Evolutionary conservation across 1,140 invertebrate species (phyloP).

Genomic region (Octopus sinensis): DNA sequence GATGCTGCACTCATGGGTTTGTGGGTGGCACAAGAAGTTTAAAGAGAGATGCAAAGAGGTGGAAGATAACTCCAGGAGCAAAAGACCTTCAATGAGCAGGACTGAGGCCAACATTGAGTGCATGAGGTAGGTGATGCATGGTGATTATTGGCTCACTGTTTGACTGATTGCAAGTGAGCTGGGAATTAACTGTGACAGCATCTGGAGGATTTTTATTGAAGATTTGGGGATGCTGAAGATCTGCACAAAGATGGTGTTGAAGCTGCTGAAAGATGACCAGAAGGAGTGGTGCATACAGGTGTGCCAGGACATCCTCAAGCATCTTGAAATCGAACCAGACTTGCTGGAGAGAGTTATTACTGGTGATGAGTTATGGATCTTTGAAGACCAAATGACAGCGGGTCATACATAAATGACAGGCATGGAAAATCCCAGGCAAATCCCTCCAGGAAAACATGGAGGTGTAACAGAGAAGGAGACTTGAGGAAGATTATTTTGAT

Average conservation of each 20-base stretch:
- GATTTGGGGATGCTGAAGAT: too few relatives aligned
- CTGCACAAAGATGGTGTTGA: too few relatives aligned
- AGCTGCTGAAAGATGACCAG: not conserved
- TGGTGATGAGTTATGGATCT: slow-evolving; percentile 1
- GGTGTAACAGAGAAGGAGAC: too few relatives aligned
- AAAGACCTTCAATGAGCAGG: not conserved
- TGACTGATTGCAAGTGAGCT: not conserved
- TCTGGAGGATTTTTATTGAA: too few relatives aligned
- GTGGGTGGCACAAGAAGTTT: not conserved
- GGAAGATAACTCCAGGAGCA: not conserved
- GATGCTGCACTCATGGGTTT: too few relatives aligned
- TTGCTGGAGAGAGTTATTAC: slow-evolving; percentile 4
- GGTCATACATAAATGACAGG: not conserved
- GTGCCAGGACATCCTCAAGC: not conserved
- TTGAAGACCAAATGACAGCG: not conserved
- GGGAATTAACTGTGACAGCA: too few relatives aligned
- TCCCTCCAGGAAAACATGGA: not conserved
- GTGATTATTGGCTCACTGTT: not conserved
- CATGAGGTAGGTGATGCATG: not conserved
- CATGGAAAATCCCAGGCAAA: not conserved
- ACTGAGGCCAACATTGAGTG: not conserved
- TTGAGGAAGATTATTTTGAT: too few relatives aligned
- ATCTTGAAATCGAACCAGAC: not conserved
- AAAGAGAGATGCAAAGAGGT: not conserved
- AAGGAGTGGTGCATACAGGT: slow-evolving; percentile 3